Conservation (phyloP, 1,140 invertebrate genomes). For the Leptinotarsa texana region DNA sequence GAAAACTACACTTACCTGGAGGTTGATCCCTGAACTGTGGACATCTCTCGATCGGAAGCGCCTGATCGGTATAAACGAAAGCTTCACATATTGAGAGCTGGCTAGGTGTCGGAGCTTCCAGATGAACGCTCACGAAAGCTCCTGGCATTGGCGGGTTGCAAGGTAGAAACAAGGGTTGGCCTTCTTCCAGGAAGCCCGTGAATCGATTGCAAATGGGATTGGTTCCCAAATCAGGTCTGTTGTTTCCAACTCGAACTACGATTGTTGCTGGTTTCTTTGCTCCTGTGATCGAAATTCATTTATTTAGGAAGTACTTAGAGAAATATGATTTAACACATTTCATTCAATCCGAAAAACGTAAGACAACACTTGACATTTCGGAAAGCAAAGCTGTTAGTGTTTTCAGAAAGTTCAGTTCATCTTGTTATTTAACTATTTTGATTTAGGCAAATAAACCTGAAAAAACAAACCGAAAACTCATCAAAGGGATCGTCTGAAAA, state of each 20-base stretch:
- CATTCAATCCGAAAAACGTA: too few relatives aligned
- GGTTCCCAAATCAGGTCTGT: slow-evolving; percentile 88
- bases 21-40: slow-evolving; percentile 91
- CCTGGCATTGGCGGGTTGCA: slow-evolving; percentile 95
- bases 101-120: slow-evolving; percentile 72
- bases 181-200: slow-evolving; percentile 83
- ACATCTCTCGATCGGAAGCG: slow-evolving; percentile 89
- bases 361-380: too few relatives aligned
- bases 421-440: too few relatives aligned
- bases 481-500: too few relatives aligned
- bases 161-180: slow-evolving; percentile 87
- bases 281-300: slow-evolving; percentile 51
- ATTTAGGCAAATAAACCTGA: too few relatives aligned
- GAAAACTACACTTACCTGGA: slow-evolving; percentile 54
- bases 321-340: too few relatives aligned
- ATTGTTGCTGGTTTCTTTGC: slow-evolving; percentile 80
- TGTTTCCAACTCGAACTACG: slow-evolving; percentile 90
- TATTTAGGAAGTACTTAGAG: too few relatives aligned
- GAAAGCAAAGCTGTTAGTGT: too few relatives aligned
- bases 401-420: too few relatives aligned
- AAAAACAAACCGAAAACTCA: too few relatives aligned
- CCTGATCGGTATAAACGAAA: slow-evolving; percentile 94
- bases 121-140: slow-evolving; percentile 89
- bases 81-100: slow-evolving; percentile 93
- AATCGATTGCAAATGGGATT: slow-evolving; percentile 93